Percentiles rank a stretch among this genome's conserved stretches.
These are phyloP conservation scores for Platypus cylindrus DNA, from an alignment of 2,888 invertebrate genomes.

Conservation along the genomic window DNA sequence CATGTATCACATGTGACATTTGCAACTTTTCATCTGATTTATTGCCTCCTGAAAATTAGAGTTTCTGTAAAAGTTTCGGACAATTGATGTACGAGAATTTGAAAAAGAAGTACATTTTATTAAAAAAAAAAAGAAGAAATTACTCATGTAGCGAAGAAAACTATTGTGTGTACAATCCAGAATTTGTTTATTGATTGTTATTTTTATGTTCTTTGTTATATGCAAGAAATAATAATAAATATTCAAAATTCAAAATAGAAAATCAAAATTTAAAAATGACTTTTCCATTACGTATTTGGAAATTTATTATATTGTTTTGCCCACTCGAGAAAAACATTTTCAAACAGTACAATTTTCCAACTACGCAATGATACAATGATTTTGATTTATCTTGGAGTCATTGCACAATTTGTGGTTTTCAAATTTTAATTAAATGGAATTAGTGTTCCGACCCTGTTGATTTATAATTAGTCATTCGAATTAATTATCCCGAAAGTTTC, in stretches of 20 bases:
- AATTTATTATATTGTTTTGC: too few relatives aligned
- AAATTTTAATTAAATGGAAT: conserved; percentile 16
- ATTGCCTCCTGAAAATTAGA: conserved; percentile 2
- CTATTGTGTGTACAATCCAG: too few relatives aligned
- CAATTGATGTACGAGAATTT: too few relatives aligned
- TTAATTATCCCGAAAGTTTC: conserved; percentile 14
- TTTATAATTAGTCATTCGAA: conserved; percentile 13
- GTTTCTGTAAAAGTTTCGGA: too few relatives aligned
- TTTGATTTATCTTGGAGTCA: conserved; percentile 12
- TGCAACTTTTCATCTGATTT: conserved; percentile 5
- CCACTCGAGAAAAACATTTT: conserved; percentile 1
- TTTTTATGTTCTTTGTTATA: too few relatives aligned
- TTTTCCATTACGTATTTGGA: not conserved
- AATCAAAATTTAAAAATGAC: not conserved
- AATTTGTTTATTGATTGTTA: too few relatives aligned
- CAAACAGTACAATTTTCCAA: not conserved
- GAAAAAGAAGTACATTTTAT: too few relatives aligned
- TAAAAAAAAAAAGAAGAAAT: too few relatives aligned
- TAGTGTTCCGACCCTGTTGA: conserved; percentile 11
- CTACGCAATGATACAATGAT: not conserved
- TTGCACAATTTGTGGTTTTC: conserved; percentile 9
- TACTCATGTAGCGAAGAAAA: too few relatives aligned
- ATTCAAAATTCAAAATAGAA: too few relatives aligned
- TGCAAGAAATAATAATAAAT: too few relatives aligned
- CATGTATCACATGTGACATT: conserved; percentile 7